These are phyloP conservation scores for Synanthedon andrenaeformis DNA, from an alignment of 2,888 invertebrate genomes.

Conservation along the genomic window DNA sequence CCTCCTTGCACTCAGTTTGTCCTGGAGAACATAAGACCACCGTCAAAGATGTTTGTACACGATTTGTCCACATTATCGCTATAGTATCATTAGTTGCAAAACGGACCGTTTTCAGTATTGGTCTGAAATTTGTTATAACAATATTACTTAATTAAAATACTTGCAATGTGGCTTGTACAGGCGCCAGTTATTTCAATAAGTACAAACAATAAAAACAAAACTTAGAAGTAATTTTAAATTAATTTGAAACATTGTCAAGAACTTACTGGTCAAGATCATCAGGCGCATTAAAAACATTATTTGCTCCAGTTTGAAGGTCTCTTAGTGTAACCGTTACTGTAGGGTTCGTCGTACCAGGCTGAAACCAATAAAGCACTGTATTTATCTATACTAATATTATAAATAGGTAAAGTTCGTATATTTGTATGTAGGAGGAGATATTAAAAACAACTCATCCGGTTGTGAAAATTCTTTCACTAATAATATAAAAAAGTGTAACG, in stretches of 20 bases:
- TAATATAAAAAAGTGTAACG: too few species aligned
- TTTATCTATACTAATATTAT: not conserved
- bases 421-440: too few species aligned
- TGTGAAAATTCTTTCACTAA: too few species aligned
- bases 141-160: not conserved
- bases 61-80: constrained; percentile 88
- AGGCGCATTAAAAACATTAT: constrained; percentile 30
- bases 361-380: constrained; percentile 14
- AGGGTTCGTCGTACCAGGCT: constrained; percentile 60
- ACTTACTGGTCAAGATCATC: constrained; percentile 42
- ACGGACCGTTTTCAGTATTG: constrained; percentile 76
- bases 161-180: too few species aligned
- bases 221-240: too few species aligned
- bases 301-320: constrained; percentile 20
- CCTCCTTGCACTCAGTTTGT: constrained; percentile 28
- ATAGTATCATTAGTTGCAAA: constrained; percentile 81
- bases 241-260: not conserved
- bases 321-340: constrained; percentile 46
- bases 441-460: too few species aligned
- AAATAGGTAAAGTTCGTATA: too few species aligned
- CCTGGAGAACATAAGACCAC: constrained; percentile 72
- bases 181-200: too few species aligned
- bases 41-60: constrained; percentile 80
- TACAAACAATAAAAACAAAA: too few species aligned
- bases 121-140: constrained; percentile 31